A percentile compares a stretch with the other conserved stretches of the same genome.
phyloP scores from a whole-genome alignment of 2,113 vertebrate genomes.

The Passer montanus region DNA sequence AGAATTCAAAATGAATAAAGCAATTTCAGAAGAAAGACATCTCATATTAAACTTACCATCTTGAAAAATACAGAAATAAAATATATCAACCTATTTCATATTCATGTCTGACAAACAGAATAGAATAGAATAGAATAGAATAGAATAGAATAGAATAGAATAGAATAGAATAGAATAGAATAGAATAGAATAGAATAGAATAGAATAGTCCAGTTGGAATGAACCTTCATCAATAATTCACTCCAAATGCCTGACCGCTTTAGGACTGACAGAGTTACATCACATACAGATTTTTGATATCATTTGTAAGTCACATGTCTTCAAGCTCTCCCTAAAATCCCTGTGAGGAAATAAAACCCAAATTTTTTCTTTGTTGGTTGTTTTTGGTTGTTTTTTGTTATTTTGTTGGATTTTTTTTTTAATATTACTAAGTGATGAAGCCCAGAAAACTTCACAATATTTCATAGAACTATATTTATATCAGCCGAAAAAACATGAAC shows the following conservation, averaged over 20 bases:
- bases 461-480: background rate
- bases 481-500: background rate
- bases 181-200: too few relatives aligned
- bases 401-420: too few relatives aligned
- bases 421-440: background rate
- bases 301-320: background rate
- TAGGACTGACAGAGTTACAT: background rate
- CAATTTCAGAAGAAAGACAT: background rate
- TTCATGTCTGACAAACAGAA: background rate
- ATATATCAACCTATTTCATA: background rate
- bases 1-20: background rate
- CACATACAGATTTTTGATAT: background rate
- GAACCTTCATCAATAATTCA: background rate
- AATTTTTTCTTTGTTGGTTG: background rate
- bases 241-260: background rate
- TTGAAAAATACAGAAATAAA: background rate
- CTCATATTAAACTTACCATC: background rate
- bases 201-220: background rate
- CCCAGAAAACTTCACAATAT: background rate
- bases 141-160: background rate
- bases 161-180: too few relatives aligned
- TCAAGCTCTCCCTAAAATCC: background rate
- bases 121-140: too few relatives aligned
- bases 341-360: background rate
- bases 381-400: background rate